Percentiles rank a stretch among this genome's conserved stretches.
Evolutionary conservation across 1,140 invertebrate species (phyloP).

Genomic region (Macrosteles quadrilineatus): DNA sequence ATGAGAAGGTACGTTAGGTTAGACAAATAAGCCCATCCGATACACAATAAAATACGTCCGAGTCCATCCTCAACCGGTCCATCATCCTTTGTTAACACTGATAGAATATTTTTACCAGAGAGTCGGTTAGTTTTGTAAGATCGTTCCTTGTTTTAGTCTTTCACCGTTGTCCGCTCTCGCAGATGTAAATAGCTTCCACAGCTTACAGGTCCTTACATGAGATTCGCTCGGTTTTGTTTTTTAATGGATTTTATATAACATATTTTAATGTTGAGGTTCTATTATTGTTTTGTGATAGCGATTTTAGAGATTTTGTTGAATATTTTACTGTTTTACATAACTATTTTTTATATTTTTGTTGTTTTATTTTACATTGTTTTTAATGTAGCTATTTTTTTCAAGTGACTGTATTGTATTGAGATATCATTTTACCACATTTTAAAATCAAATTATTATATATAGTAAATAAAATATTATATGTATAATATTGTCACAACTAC

Average conservation of each 20-base stretch:
- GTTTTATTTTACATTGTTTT: not conserved
- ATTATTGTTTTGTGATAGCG: not conserved
- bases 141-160: too few relatives aligned
- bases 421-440: too few relatives aligned
- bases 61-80: not conserved
- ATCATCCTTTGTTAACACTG: too few relatives aligned
- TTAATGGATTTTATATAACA: not conserved
- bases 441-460: too few relatives aligned
- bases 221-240: not conserved
- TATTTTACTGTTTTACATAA: not conserved
- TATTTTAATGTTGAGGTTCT: not conserved
- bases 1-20: not conserved
- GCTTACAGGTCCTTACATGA: conserved; percentile 3
- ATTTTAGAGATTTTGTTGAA: not conserved
- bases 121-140: too few relatives aligned
- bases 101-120: too few relatives aligned
- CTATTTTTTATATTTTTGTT: not conserved
- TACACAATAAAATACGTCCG: conserved; percentile 22
- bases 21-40: conserved; percentile 16
- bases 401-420: too few relatives aligned
- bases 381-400: not conserved
- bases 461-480: too few relatives aligned
- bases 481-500: too few relatives aligned
- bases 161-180: too few relatives aligned
- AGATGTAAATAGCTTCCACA: not conserved